These are phyloP conservation scores for Armadillidium nasatum DNA, from an alignment of 1,140 invertebrate species.

Conservation along the genomic window DNA sequence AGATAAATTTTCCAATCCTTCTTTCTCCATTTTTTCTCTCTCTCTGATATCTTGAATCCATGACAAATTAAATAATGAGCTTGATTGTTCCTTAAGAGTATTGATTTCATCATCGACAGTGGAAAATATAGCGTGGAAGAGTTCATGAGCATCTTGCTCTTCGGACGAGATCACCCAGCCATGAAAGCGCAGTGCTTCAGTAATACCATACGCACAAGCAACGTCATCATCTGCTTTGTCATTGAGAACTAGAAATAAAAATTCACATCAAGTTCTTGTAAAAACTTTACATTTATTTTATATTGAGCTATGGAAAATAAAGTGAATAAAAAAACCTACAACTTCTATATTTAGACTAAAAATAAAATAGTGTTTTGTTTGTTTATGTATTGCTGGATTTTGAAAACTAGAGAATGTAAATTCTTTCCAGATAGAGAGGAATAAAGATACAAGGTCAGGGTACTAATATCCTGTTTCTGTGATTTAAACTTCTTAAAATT, in stretches of 20 bases:
- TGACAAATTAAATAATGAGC: conserved; percentile 30
- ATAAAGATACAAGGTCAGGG: too few species aligned
- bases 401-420: too few species aligned
- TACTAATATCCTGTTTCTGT: too few species aligned
- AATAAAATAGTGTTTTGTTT: not conserved
- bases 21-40: too few species aligned
- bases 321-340: not conserved
- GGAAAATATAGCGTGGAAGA: conserved; percentile 77
- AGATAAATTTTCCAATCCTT: too few species aligned
- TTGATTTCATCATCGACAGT: conserved; percentile 79
- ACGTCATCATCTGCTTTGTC: conserved; percentile 27
- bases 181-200: conserved; percentile 61
- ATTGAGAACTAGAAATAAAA: conserved; percentile 26
- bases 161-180: conserved; percentile 81
- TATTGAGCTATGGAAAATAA: not conserved
- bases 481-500: too few species aligned
- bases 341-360: not conserved
- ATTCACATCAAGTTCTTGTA: not conserved
- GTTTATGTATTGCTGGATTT: not conserved
- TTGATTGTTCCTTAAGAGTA: conserved; percentile 40
- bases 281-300: not conserved
- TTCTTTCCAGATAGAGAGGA: too few species aligned
- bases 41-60: conserved; percentile 9
- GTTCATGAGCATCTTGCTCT: conserved; percentile 88
- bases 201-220: conserved; percentile 35